Percentiles rank a stretch among this genome's conserved stretches.
phyloP scores from a whole-genome alignment of 2,888 invertebrate genomes.

The Diadegma fenestrale region DNA sequence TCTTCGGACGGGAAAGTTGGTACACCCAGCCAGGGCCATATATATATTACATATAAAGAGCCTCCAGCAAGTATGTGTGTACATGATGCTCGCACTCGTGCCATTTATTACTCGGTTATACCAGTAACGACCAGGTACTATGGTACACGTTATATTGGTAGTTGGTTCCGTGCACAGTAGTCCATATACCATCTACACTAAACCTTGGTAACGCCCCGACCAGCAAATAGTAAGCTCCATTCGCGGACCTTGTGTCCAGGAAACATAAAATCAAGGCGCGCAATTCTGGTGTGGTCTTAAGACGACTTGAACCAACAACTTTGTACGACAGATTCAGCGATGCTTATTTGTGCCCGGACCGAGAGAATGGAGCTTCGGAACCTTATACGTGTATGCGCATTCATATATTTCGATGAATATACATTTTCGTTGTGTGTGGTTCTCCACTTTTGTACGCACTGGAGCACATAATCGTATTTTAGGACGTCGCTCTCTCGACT shows the following conservation, averaged over 20 bases:
- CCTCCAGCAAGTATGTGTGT: conserved; percentile 10
- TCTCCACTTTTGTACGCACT: conserved; percentile 2
- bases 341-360: conserved; percentile 2
- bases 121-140: conserved; percentile 53
- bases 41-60: conserved; percentile 42
- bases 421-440: conserved; percentile 14
- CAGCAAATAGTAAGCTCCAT: conserved; percentile 6
- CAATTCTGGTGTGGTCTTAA: conserved; percentile 46
- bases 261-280: conserved; percentile 67
- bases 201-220: conserved; percentile 32
- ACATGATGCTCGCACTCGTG: conserved; percentile 51
- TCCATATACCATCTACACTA: conserved; percentile 26
- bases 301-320: conserved; percentile 10
- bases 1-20: conserved; percentile 77
- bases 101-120: conserved; percentile 74
- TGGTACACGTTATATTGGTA: conserved; percentile 30
- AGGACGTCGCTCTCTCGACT: background rate
- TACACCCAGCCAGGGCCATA: conserved; percentile 38
- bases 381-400: background rate
- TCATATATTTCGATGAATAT: conserved; percentile 2
- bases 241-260: conserved; percentile 57
- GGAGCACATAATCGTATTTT: background rate
- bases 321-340: conserved; percentile 6
- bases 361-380: background rate
- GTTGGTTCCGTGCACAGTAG: conserved; percentile 36